Evolutionary conservation across 2,888 invertebrate genomes (phyloP), one percentile per base, ranked within the genome.

Genomic region (Orthosia gracilis): DNA sequence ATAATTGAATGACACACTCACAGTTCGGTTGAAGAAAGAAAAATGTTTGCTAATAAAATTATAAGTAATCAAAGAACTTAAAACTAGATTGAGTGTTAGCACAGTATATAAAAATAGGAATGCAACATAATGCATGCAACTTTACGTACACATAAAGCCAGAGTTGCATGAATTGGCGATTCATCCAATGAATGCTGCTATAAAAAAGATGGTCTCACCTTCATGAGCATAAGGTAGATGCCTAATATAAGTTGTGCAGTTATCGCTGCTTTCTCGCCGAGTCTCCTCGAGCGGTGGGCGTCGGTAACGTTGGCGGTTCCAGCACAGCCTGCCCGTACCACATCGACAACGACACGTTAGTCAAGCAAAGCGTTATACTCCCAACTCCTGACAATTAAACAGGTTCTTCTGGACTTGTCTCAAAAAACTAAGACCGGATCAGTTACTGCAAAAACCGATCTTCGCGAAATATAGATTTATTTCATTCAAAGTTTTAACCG

Each of bases 191-290:
- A 18, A 65, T 61, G 59, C 49, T 61, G 47, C 47, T 49, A 50
- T 59, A 55, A 52, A 11, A 50, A 26, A 50, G 52, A 50, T 64
- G 58, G 50, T 45, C 78, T 89, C 80, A 87, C 88, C 87, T 85
- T 85, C 71, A 87, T 88, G 89, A 91, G 89, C 86, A 85, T 90
- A 85, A 85, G 86, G 87, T 85, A 85, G 86, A 86, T 86, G 87
- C 82, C 87, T 90, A 90, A 80, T 76, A 76, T 84, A 49, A 83
- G 70, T 79, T 87, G 78, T 70, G 76, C 86, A 93, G 93, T 95
- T 96, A 96, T 95, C 96, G 95, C 69, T 90, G 86, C 88, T 94
- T 95, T 90, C 93, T 91, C 71, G 91, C 93, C 3, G 94, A 93
- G 82, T 95, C 95, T 3, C 94, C 95, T 76, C 95, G 94, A 11